These are phyloP conservation scores for Epinephelus moara DNA, from an alignment of 2,113 vertebrate species.

Conservation along the genomic window DNA sequence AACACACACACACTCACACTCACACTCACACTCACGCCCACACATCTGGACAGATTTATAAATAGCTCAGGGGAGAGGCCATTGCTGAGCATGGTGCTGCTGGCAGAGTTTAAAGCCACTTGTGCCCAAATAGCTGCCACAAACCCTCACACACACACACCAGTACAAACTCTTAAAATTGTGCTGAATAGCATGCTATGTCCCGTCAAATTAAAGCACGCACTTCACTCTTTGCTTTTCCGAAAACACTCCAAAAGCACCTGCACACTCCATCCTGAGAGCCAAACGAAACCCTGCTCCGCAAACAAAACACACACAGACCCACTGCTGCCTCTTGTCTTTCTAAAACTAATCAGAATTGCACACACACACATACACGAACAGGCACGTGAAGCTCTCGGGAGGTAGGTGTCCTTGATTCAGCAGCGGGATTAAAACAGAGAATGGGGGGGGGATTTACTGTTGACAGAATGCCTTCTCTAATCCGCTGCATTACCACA, in stretches of 20 bases:
- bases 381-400: not conserved
- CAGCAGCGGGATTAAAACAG: conserved; percentile 68
- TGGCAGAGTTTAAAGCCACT: conserved; percentile 17
- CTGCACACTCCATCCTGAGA: not conserved
- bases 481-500: conserved; percentile 73
- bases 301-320: not conserved
- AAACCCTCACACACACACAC: not conserved
- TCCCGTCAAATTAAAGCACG: no score
- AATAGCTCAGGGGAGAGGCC: conserved; percentile 7
- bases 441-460: conserved; percentile 57
- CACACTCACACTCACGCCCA: conserved; percentile 3
- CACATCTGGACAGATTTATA: conserved; percentile 35
- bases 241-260: not conserved
- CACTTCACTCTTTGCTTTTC: not conserved
- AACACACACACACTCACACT: not conserved
- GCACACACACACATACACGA: not conserved
- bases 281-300: not conserved
- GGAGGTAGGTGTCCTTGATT: conserved; percentile 62
- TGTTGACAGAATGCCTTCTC: conserved; percentile 59
- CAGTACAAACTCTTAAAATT: not conserved
- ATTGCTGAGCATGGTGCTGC: not conserved
- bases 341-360: conserved; percentile 30
- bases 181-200: not conserved
- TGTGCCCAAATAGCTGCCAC: not conserved
- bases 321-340: not conserved